These are phyloP conservation scores for Oxycera nigricornis DNA, from an alignment of 2,888 invertebrate species.

Conservation along the genomic window DNA sequence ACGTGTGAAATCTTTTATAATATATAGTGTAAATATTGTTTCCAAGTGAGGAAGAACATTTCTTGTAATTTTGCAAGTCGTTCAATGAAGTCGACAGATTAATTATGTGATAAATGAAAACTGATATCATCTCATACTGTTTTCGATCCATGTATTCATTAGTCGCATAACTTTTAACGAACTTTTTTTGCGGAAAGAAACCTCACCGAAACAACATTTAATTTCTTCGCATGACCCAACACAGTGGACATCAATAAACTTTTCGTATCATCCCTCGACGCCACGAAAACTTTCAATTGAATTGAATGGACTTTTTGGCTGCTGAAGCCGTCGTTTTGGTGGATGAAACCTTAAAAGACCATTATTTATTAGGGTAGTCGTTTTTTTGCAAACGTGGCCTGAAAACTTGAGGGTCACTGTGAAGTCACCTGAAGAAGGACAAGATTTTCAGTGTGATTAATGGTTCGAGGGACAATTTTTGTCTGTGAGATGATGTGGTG, in stretches of 20 bases:
- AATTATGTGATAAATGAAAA: no score
- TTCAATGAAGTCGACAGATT: no score
- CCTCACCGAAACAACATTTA: no score
- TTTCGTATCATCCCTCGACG: neutral
- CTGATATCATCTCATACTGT: neutral
- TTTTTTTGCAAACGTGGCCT: neutral
- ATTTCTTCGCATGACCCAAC: neutral
- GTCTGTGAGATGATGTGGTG: conserved; percentile 5
- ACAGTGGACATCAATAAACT: neutral
- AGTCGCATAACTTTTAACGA: neutral
- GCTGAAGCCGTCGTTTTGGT: neutral
- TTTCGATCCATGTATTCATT: neutral
- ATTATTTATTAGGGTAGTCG: conserved; percentile 18
- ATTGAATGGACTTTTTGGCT: conserved; percentile 19
- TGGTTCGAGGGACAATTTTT: neutral
- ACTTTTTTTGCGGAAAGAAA: no score
- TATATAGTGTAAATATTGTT: no score
- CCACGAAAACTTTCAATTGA: conserved; percentile 37
- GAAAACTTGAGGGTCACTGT: conserved; percentile 14
- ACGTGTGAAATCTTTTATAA: no score
- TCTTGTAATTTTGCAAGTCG: no score
- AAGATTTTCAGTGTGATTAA: conserved; percentile 26
- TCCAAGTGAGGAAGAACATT: no score
- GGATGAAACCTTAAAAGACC: conserved; percentile 18
- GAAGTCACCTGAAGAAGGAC: conserved; percentile 30